These are phyloP conservation scores for Theristicus caerulescens DNA, from an alignment of 2,113 vertebrate genomes.

Conservation along the genomic window DNA sequence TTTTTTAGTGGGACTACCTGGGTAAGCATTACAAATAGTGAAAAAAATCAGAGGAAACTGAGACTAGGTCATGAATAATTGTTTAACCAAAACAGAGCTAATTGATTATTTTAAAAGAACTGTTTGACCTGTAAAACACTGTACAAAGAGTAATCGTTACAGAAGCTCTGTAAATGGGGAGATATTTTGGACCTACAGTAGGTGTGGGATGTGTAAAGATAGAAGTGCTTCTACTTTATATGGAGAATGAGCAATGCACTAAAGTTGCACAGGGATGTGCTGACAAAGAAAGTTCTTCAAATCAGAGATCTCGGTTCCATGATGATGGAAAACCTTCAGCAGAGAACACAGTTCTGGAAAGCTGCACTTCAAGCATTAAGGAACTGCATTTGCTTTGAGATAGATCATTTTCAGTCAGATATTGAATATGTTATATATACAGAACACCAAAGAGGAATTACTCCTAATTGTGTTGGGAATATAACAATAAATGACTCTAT, in stretches of 20 bases:
- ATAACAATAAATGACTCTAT: background rate
- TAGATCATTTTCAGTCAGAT: background rate
- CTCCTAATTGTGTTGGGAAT: background rate
- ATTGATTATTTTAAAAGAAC: background rate
- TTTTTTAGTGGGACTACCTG: background rate
- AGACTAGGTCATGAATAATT: background rate
- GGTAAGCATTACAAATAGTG: background rate
- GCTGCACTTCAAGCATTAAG: background rate
- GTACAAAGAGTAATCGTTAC: background rate
- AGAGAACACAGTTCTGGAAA: background rate
- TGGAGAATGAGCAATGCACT: background rate
- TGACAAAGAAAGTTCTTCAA: background rate
- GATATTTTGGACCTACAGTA: background rate
- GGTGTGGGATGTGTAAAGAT: background rate
- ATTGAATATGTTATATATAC: background rate
- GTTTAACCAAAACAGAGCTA: background rate
- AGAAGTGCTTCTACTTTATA: background rate
- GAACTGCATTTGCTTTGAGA: background rate
- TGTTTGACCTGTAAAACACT: background rate
- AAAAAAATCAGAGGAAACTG: background rate
- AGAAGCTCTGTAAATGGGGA: background rate
- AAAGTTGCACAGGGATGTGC: background rate
- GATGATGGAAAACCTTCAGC: background rate
- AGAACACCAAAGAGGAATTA: background rate
- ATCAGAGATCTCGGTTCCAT: background rate